Percentiles rank a stretch among this genome's conserved stretches.
phyloP scores from a whole-genome alignment of 2,797 vertebrate species.

The Urophycis tenuis region DNA sequence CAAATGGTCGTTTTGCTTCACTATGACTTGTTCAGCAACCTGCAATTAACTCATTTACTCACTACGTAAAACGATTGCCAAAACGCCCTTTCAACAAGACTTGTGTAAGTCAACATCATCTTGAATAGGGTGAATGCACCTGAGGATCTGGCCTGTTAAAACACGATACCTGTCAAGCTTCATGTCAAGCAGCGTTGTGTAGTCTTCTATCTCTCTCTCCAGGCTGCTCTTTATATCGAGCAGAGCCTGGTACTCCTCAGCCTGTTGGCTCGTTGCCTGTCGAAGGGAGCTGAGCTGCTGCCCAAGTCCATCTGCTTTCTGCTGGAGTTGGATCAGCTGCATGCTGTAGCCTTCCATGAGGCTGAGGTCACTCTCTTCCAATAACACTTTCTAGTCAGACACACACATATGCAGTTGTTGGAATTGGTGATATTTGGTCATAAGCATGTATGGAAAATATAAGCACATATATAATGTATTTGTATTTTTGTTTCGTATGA shows the following conservation, averaged over 20 bases:
- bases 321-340: slow-evolving; percentile 52
- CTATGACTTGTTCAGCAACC: background rate
- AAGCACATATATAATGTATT: background rate
- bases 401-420: background rate
- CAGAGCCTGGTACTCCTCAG: slow-evolving; percentile 60
- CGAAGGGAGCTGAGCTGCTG: slow-evolving; percentile 54
- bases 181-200: slow-evolving; percentile 61
- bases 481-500: background rate
- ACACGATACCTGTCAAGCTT: slow-evolving; percentile 50
- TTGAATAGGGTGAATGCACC: background rate
- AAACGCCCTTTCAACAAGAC: background rate
- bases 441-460: background rate
- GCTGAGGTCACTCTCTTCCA: slow-evolving; percentile 55
- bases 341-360: slow-evolving; percentile 40
- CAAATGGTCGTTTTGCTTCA: background rate
- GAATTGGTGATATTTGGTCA: background rate
- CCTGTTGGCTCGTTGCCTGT: slow-evolving; percentile 50
- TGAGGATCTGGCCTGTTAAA: background rate
- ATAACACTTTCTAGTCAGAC: slow-evolving; percentile 47
- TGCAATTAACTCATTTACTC: background rate
- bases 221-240: slow-evolving; percentile 59
- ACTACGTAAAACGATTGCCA: background rate
- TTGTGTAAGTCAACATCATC: background rate
- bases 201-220: slow-evolving; percentile 63
- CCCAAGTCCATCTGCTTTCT: slow-evolving; percentile 38